phyloP scores from a whole-genome alignment of 2,113 vertebrate genomes.

The Dissostichus mawsoni region DNA sequence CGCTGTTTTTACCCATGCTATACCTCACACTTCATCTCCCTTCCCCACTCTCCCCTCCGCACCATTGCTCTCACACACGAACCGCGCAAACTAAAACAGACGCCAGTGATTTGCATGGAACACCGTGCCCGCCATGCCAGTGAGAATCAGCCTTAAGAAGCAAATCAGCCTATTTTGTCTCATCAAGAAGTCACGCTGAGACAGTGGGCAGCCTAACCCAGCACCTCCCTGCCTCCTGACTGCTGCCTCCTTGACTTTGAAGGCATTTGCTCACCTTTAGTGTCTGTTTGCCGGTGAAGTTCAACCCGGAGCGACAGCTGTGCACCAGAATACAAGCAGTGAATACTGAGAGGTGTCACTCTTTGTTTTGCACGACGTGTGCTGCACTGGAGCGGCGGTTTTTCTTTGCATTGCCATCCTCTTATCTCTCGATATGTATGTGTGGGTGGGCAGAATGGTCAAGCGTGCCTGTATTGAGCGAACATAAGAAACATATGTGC shows the following conservation, averaged over 20 bases:
- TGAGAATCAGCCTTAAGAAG: slow-evolving; percentile 31
- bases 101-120: slow-evolving; percentile 26
- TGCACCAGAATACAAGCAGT: neutral
- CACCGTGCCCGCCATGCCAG: slow-evolving; percentile 12
- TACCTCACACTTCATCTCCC: neutral
- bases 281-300: slow-evolving; percentile 35
- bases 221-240: slow-evolving; percentile 22
- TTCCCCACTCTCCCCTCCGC: neutral
- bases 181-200: slow-evolving; percentile 36
- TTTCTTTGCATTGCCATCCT: slow-evolving; percentile 4
- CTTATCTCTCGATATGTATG: neutral
- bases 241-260: slow-evolving; percentile 55
- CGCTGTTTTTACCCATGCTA: slow-evolving; percentile 34
- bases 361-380: slow-evolving; percentile 18
- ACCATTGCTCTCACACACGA: neutral
- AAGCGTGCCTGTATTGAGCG: neutral
- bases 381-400: slow-evolving; percentile 7
- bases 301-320: slow-evolving; percentile 51
- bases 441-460: slow-evolving; percentile 13
- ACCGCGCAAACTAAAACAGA: slow-evolving; percentile 20
- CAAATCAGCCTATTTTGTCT: slow-evolving; percentile 50
- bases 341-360: slow-evolving; percentile 55
- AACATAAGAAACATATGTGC: slow-evolving; percentile 19
- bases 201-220: slow-evolving; percentile 19
- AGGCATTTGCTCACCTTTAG: slow-evolving; percentile 46